Evolutionary conservation across 2,113 vertebrate genomes (phyloP).

Genomic region (human (Homo sapiens)): GRCh38 chr11:9829001-9829500

Average conservation of each 20-base stretch:
- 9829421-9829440: constrained; percentile 95
- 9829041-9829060: no score
- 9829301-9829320: not conserved
- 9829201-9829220: not conserved
- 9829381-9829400: constrained; percentile 90
- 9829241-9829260: constrained; percentile 15
- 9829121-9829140: no score
- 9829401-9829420: constrained; percentile 92
- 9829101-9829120: no score
- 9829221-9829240: constrained; percentile 10
- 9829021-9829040: no score
- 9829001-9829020: no score
- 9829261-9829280: constrained; percentile 31
- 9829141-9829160: not conserved
- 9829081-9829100: no score
- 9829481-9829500: constrained; percentile 90
- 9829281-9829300: constrained; percentile 7
- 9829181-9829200: constrained; percentile 22
- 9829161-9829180: constrained; percentile 52
- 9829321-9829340: not conserved
- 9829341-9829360: constrained; percentile 88
- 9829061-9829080: no score
- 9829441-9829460: constrained; percentile 98
- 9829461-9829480: constrained; percentile 97
- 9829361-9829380: constrained; percentile 93